Evolutionary conservation across 1,140 invertebrate genomes (phyloP).

Genomic region (Diuraphis noxia): DNA sequence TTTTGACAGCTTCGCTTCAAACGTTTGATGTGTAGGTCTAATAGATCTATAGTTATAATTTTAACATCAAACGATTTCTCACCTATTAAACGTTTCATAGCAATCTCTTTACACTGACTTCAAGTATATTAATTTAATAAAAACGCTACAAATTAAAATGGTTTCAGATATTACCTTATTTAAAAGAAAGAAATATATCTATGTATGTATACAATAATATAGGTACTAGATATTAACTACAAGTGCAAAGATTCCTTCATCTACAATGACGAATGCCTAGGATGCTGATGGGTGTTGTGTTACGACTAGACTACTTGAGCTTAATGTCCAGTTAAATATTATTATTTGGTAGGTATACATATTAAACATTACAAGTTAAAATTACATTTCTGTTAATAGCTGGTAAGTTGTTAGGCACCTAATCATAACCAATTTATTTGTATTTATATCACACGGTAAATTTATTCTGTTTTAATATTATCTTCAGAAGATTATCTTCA

Average conservation of each 20-base stretch:
- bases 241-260: neutral
- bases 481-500: neutral
- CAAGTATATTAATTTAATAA: neutral
- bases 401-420: neutral
- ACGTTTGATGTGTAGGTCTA: neutral
- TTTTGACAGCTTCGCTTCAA: neutral
- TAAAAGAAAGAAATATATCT: neutral
- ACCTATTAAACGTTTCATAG: neutral
- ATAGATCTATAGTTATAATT: neutral
- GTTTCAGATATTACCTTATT: neutral
- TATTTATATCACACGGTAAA: neutral
- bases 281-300: neutral
- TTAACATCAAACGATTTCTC: neutral
- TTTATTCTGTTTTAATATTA: neutral
- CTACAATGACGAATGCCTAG: neutral
- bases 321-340: neutral
- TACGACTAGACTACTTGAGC: neutral
- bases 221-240: conserved; percentile 28
- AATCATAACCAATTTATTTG: neutral
- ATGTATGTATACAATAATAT: conserved; percentile 30
- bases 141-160: neutral
- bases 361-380: neutral
- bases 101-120: neutral
- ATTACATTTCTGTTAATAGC: neutral
- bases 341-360: neutral